These are phyloP conservation scores for Malurus melanocephalus DNA, from an alignment of 2,113 vertebrate genomes.

Conservation along the genomic window DNA sequence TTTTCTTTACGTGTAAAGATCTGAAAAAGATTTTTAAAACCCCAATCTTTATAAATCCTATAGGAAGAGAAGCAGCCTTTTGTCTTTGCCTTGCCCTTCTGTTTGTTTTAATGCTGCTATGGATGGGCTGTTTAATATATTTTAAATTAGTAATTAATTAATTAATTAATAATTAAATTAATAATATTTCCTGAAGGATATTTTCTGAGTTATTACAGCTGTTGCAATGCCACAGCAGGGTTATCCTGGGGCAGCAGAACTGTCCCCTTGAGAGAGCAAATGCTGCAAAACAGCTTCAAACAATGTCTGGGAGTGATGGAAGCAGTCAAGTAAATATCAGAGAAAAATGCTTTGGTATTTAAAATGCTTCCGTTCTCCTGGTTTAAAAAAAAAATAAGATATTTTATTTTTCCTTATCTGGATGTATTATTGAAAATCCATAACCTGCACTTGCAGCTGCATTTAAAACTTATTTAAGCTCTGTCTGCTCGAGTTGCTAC, in stretches of 20 bases:
- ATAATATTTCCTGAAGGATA: not conserved
- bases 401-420: not conserved
- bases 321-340: not conserved
- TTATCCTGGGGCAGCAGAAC: not conserved
- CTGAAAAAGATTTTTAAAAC: not conserved
- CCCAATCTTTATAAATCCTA: not conserved
- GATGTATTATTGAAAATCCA: not conserved
- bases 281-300: not conserved
- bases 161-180: too few species aligned
- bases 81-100: not conserved
- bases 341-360: not conserved
- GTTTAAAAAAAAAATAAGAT: not conserved
- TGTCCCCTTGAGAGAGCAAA: not conserved
- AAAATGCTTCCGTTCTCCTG: not conserved
- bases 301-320: not conserved
- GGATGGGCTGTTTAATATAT: not conserved
- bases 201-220: not conserved
- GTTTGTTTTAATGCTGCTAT: not conserved
- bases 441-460: not conserved
- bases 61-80: not conserved
- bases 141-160: too few species aligned
- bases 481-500: rapidly evolving
- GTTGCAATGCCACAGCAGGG: not conserved
- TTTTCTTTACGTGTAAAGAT: not conserved
- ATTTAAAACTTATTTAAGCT: not conserved